Conservation (phyloP, 1,140 invertebrate species). For the Eupeodes corollae region DNA sequence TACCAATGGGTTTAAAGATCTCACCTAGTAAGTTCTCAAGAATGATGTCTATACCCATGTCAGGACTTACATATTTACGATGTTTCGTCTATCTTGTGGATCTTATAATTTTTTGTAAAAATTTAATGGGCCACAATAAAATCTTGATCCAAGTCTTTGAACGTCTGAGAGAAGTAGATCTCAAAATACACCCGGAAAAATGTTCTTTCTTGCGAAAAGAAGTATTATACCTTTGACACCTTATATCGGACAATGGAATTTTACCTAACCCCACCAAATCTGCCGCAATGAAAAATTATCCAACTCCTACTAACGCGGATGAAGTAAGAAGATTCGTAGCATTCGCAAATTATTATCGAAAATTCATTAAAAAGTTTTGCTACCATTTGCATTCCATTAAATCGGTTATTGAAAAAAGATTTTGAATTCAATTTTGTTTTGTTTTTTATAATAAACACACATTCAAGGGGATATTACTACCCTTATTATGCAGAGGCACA, state of each 20-base stretch:
- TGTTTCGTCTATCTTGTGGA: slow-evolving; percentile 36
- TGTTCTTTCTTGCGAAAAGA: slow-evolving; percentile 34
- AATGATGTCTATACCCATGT: slow-evolving; percentile 16
- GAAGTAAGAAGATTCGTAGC: slow-evolving; percentile 38
- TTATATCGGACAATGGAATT: slow-evolving; percentile 28
- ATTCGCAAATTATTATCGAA: slow-evolving; percentile 10
- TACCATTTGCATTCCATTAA: neutral
- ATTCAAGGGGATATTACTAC: too few species aligned
- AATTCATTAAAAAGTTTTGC: neutral
- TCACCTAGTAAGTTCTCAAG: too few species aligned
- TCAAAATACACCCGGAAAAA: slow-evolving; percentile 34
- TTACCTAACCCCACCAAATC: slow-evolving; percentile 37
- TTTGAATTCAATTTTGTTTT: too few species aligned
- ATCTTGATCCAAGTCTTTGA: slow-evolving; percentile 29
- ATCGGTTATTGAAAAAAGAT: neutral
- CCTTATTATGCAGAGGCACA: too few species aligned
- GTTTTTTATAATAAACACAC: too few species aligned
- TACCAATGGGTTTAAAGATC: too few species aligned
- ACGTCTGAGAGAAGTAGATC: slow-evolving; percentile 24
- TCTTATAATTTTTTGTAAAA: slow-evolving; percentile 14
- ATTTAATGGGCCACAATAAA: slow-evolving; percentile 17
- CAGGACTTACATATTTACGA: slow-evolving; percentile 4
- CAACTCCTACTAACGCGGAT: slow-evolving; percentile 28
- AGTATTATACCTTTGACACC: slow-evolving; percentile 38
- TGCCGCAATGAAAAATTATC: slow-evolving; percentile 26